Conservation (phyloP, 2,888 invertebrate genomes). For the Agrypnus murinus region DNA sequence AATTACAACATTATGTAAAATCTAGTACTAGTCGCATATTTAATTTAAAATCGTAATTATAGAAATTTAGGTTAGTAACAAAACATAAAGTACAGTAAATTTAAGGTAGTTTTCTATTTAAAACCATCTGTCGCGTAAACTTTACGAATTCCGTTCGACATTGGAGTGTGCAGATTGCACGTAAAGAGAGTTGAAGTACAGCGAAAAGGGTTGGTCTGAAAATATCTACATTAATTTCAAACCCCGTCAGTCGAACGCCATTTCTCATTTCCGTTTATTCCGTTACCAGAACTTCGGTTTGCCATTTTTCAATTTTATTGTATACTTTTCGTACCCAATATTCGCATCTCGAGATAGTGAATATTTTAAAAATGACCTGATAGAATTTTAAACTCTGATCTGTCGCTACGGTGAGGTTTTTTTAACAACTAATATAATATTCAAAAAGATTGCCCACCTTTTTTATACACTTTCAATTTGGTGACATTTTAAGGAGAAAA, state of each 20-base stretch:
- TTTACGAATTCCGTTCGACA: not conserved
- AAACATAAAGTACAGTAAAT: not conserved
- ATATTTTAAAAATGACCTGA: slow-evolving; percentile 28
- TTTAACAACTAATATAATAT: slow-evolving; percentile 21
- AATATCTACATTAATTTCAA: slow-evolving; percentile 42
- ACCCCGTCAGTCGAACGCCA: slow-evolving; percentile 30
- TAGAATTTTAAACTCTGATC: slow-evolving; percentile 18
- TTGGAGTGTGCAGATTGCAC: slow-evolving; percentile 19
- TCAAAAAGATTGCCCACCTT: not conserved
- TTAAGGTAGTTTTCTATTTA: slow-evolving; percentile 15
- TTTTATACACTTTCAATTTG: not conserved
- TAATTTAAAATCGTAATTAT: too few relatives aligned
- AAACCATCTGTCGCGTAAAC: slow-evolving; percentile 17
- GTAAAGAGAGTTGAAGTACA: slow-evolving; percentile 26
- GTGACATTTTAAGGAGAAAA: not conserved
- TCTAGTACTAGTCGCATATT: too few relatives aligned
- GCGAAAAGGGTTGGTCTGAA: slow-evolving; percentile 33
- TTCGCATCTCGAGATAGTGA: slow-evolving; percentile 25
- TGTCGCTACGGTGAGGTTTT: not conserved
- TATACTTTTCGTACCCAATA: slow-evolving; percentile 22
- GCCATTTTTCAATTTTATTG: slow-evolving; percentile 33
- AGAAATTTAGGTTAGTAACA: too few relatives aligned
- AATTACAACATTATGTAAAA: too few relatives aligned
- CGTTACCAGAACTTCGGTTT: slow-evolving; percentile 22
- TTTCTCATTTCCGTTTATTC: slow-evolving; percentile 44